Evolutionary conservation across 1,140 invertebrate species (phyloP), one percentile per base, ranked within the genome.

Genomic region (Drosophila pectinifera): DNA sequence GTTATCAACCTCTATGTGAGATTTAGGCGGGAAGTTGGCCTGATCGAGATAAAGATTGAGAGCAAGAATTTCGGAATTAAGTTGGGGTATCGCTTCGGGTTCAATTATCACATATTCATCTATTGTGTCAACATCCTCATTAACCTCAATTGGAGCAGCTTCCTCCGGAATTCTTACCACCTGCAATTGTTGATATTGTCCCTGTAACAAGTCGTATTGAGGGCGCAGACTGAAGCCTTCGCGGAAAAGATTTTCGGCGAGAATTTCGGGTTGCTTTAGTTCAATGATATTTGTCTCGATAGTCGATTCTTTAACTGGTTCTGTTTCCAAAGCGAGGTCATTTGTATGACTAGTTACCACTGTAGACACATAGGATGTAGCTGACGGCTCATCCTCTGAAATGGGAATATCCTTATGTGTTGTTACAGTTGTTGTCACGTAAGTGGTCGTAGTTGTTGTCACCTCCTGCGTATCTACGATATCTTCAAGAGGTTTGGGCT

Each of bases 41-140:
- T 58, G 69, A 62, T 91, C 89, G 53, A 91, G 79, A 51, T 70
- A 65, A 20, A 91, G 70, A 64, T 91, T 91, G 4, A 55, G 49
- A 24, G 69, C 63, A 59, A 90, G 76, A 36, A 90, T 86, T 55
- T 91, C 89, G 0, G 69, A 73, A 46, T 91, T 80, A n/a, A 91
- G 43, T 73, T 86, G 42, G 58, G 73, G 38, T 34, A 91, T 36
- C 43, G 85, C 62, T 69, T 84, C 78, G 34, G 89, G 90, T 63
- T 90, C 85, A 85, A 90, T 90, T 90, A 90, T 90, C 70, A 90
- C 86, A 85, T 90, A 90, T 64, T 90, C 86, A 39, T 85, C 67
- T 51, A 78, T 43, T 8, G 70, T 45, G 18, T 41, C 36, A 48
- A 65, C 49, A 7, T 73, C 67, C 5, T 62, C 46, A 5, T 46